Evolutionary conservation across 2,888 invertebrate genomes (phyloP), one percentile per base, ranked within the genome.

Genomic region (Yponomeuta evonymella): DNA sequence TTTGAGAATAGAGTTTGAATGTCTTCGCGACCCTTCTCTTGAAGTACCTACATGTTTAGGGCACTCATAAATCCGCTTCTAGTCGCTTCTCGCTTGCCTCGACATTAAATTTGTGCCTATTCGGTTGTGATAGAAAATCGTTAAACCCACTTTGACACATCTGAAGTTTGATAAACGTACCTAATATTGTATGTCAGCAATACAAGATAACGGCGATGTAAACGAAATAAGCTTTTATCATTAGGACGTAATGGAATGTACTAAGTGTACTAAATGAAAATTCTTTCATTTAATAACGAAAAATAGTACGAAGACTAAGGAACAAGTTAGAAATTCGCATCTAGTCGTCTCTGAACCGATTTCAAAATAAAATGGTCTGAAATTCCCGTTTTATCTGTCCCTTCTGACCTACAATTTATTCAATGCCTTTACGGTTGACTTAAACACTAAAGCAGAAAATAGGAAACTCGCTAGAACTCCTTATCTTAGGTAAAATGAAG

Each of bases 361-460:
- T 81, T 85, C 82, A 79, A 85, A 84, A 84, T 81, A 79, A 79
- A 87, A 85, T 84, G 79, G 80, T 76, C 78, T 79, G 81, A 82
- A 86, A 86, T 84, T 77, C 77, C 78, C 84, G 82, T 80, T 90
- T 90, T 90, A 90, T 91, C 88, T 90, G 88, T 90, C 90, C 90
- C 89, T 88, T 88, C 87, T 88, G 90, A 90, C 90, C 89, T 87
- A 90, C 89, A 89, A 90, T 90, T 90, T 89, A 90, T 89, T 89
- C 87, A 86, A 86, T 87, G 88, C 85, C 87, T 90, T 90, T 86
- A 89, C 89, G 89, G 86, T 87, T 88, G 89, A 89, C 85, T 89
- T 86, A 90, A 90, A 90, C 85, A 88, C 87, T 88, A 89, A 90
- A 90, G 89, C 87, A 89, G 82, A 86, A 86, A 83, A 86, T 81